These are phyloP conservation scores for Synergus laeviventris DNA, from an alignment of 2,888 invertebrate genomes.

Conservation along the genomic window DNA sequence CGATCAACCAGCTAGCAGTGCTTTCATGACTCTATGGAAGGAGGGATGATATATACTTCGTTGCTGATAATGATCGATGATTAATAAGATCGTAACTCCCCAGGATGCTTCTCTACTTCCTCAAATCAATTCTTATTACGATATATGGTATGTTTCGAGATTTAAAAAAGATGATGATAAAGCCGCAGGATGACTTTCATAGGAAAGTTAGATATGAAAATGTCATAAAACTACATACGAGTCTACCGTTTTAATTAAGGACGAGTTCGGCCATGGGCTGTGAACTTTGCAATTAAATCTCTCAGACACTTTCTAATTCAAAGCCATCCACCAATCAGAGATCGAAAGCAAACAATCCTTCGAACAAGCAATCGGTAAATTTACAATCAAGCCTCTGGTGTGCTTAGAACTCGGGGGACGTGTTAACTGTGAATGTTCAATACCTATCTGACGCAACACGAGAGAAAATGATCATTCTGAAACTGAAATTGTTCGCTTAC, in stretches of 20 bases:
- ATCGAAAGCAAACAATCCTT: constrained; percentile 8
- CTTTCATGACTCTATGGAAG: constrained; percentile 7
- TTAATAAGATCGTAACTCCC: constrained; percentile 50
- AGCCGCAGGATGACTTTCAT: constrained; percentile 37
- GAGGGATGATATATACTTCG: constrained; percentile 44
- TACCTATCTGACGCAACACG: constrained; percentile 1
- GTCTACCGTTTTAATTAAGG: constrained; percentile 18
- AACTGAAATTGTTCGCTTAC: background rate
- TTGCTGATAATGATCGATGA: constrained; percentile 52
- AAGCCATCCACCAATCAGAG: constrained; percentile 10
- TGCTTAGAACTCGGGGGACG: constrained; percentile 17
- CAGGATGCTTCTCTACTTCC: constrained; percentile 48
- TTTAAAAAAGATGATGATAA: background rate
- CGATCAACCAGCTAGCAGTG: background rate
- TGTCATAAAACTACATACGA: background rate
- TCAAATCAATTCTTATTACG: constrained; percentile 33
- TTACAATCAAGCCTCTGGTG: background rate
- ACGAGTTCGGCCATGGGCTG: constrained; percentile 16
- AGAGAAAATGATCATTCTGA: constrained; percentile 28
- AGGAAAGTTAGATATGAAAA: constrained; percentile 44
- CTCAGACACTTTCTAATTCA: constrained; percentile 31
- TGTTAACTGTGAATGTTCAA: background rate
- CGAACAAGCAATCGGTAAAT: background rate
- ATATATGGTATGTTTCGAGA: background rate
- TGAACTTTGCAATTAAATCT: constrained; percentile 32